Conservation (phyloP, 2,888 invertebrate genomes). For the Amiota mariae region DNA sequence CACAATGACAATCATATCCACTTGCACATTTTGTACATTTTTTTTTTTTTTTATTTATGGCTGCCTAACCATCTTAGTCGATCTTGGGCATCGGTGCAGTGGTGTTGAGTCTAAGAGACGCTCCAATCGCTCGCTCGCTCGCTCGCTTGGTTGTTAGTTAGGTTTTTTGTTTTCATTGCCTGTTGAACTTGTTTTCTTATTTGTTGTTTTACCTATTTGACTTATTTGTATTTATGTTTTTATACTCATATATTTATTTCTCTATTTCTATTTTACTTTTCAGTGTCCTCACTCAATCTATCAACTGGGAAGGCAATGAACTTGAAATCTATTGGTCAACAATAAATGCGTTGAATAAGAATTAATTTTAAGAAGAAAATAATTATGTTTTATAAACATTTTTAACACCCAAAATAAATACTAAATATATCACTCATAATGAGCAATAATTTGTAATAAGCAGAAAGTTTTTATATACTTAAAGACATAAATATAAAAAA, state of each 20-base stretch:
- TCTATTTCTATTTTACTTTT: constrained; percentile 69
- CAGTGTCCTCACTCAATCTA: constrained; percentile 73
- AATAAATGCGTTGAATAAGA: constrained; percentile 50
- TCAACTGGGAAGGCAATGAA: constrained; percentile 81
- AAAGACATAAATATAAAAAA: too few relatives aligned
- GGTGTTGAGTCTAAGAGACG: constrained; percentile 39
- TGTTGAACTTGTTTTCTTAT: constrained; percentile 11
- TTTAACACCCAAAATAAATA: too few relatives aligned
- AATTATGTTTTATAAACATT: too few relatives aligned
- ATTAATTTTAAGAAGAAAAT: constrained; percentile 33
- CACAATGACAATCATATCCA: constrained; percentile 23
- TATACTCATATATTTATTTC: too few relatives aligned
- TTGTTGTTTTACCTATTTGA: constrained; percentile 15
- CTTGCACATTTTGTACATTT: constrained; percentile 19
- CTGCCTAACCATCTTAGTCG: constrained; percentile 50
- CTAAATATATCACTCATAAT: too few relatives aligned
- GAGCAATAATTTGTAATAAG: too few relatives aligned
- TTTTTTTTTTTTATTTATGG: constrained; percentile 37
- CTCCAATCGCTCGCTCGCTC: constrained; percentile 49
- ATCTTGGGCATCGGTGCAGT: constrained; percentile 66
- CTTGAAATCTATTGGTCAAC: constrained; percentile 74
- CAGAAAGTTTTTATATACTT: too few relatives aligned
- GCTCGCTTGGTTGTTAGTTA: constrained; percentile 34
- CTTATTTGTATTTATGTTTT: constrained; percentile 39
- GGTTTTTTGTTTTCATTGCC: constrained; percentile 19